phyloP scores from a whole-genome alignment of 2,888 invertebrate species.

The Caenorhabditis japonica region DNA sequence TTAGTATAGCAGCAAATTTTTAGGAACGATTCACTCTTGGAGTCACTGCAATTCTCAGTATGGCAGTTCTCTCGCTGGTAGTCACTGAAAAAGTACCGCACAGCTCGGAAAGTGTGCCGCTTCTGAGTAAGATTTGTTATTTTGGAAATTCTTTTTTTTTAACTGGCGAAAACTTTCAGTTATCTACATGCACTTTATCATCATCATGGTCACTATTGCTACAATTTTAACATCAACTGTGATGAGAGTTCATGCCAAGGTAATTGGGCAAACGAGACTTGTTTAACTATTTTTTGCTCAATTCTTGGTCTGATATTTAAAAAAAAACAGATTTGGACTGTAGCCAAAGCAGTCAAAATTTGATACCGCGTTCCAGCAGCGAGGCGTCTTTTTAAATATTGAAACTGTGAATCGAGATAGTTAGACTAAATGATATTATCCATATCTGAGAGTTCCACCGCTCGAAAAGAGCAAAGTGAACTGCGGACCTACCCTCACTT shows the following conservation, averaged over 20 bases:
- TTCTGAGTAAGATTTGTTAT: constrained; percentile 55
- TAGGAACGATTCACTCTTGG: constrained; percentile 73
- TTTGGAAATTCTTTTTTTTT: background rate
- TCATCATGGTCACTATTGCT: constrained; percentile 67
- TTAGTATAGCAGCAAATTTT: constrained; percentile 4
- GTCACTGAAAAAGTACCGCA: constrained; percentile 74
- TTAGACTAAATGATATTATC: too few relatives aligned
- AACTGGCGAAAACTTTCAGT: constrained; percentile 58
- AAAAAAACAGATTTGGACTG: too few relatives aligned
- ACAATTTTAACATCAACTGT: constrained; percentile 68
- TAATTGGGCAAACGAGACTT: background rate
- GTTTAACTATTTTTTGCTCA: background rate
- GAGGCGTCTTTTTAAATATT: too few relatives aligned
- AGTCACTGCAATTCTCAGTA: constrained; percentile 70
- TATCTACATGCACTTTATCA: constrained; percentile 70
- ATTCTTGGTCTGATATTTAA: background rate
- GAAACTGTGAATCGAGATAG: too few relatives aligned
- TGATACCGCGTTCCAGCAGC: too few relatives aligned
- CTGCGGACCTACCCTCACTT: too few relatives aligned
- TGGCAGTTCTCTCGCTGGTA: constrained; percentile 70
- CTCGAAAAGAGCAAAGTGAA: too few relatives aligned
- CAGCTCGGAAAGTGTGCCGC: constrained; percentile 68
- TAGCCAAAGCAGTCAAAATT: too few relatives aligned
- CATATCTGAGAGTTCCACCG: too few relatives aligned
- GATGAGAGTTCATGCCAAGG: constrained; percentile 65